These are phyloP conservation scores for Brachionichthys hirsutus DNA, from an alignment of 2,113 vertebrate species.

Conservation along the genomic window DNA sequence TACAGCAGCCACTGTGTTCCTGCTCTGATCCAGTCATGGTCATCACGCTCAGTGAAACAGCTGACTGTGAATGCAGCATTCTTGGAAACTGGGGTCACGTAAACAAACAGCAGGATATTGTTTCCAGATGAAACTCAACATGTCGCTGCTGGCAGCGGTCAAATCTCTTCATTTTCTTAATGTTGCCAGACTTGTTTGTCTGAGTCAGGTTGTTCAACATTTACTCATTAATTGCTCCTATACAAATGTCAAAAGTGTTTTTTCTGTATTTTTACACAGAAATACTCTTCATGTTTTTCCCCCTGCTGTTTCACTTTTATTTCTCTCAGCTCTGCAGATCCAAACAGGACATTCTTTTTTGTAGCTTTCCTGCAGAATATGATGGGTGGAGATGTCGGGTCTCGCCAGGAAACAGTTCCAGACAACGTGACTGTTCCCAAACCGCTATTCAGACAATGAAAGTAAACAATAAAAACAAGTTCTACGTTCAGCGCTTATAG, in stretches of 20 bases:
- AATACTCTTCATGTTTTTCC: too few species aligned
- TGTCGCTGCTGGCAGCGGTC: not conserved
- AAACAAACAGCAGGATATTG: slow-evolving; percentile 46
- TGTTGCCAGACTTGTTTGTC: slow-evolving; percentile 19
- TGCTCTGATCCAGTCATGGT: not conserved
- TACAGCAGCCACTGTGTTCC: not conserved
- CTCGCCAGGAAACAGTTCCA: slow-evolving; percentile 66
- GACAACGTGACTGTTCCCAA: slow-evolving; percentile 46
- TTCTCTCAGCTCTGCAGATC: slow-evolving; percentile 13
- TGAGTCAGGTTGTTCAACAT: slow-evolving; percentile 34
- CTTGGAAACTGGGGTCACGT: slow-evolving; percentile 30
- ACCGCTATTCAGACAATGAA: slow-evolving; percentile 41
- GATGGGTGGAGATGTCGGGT: slow-evolving; percentile 60
- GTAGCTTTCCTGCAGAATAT: slow-evolving; percentile 57
- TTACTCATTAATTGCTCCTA: slow-evolving; percentile 20
- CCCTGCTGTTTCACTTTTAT: slow-evolving; percentile 28
- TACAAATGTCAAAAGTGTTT: slow-evolving; percentile 9
- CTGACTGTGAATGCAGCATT: slow-evolving; percentile 21
- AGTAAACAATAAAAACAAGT: slow-evolving; percentile 16
- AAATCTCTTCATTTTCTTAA: slow-evolving; percentile 4
- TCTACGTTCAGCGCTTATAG: not conserved
- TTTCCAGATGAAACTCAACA: slow-evolving; percentile 35
- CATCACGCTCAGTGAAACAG: slow-evolving; percentile 5
- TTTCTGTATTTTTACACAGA: too few species aligned
- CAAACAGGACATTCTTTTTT: slow-evolving; percentile 53